Evolutionary conservation across 2,888 invertebrate genomes (phyloP), one percentile per base, ranked within the genome.

Genomic region (Mesochorus sp.): DNA sequence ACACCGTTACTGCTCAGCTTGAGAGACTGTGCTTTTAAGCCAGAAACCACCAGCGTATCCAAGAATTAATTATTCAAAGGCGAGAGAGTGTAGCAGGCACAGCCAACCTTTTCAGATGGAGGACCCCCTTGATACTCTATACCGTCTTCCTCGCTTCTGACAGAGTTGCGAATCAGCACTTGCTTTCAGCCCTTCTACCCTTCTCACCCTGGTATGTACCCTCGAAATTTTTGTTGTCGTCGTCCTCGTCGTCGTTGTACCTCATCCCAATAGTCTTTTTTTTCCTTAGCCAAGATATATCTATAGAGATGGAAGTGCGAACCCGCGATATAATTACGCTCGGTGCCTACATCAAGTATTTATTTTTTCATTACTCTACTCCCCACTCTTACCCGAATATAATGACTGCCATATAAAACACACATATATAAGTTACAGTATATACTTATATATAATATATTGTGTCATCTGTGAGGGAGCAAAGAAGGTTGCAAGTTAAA

Each of bases 341-440:
- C 76, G 68, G 79, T 76, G 81, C 82, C 79, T 72, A 80, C 84
- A 87, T 88, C 83, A 87, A 88, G 83, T 87, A 88, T 88, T 87
- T 84, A 88, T 85, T 85, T 85, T 87, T 87, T 88, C 88, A 88
- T 88, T 88, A 88, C 83, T 82, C 77, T 73, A 73, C 64, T 67
- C 59, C 21, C 70, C 72, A 53, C 62, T 8, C 47, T 47, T 28
- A 24, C 55, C 28, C 26, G 24, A 64, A 19, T 14, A 74, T 12
- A 17, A 70, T 66, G 34, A 31, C 31, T 55, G 28, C 62, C 8
- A 47, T 59, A 21, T 24, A 49, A 26, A 64, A 31, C 8, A 37
- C 8, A 19, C 17, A 49, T 12, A 44, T 64, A 34, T 19, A 28
- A 3, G 21, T 34, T 19, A 26, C 26, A n/a, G 37, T 26, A 26